Evolutionary conservation across 1,140 invertebrate genomes (phyloP).

Genomic region (Lineus longissimus): DNA sequence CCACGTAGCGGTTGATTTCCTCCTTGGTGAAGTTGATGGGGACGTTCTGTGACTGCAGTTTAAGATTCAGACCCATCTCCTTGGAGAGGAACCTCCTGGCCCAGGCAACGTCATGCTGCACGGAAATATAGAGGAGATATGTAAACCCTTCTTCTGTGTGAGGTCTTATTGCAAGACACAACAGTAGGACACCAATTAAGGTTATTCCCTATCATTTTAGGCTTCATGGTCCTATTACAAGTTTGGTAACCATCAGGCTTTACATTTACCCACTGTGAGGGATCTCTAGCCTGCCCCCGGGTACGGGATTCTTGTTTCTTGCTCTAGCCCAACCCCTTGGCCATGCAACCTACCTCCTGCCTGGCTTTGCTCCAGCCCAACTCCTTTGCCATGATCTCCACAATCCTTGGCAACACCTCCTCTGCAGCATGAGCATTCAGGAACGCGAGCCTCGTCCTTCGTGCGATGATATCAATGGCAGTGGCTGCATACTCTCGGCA

Average conservation of each 20-base stretch:
- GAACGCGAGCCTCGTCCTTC: conserved; percentile 88
- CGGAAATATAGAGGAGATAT: background rate
- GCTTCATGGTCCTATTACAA: no score
- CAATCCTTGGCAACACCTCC: conserved; percentile 86
- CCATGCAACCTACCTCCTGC: conserved; percentile 40
- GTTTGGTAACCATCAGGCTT: no score
- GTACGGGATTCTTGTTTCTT: no score
- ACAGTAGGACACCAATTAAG: background rate
- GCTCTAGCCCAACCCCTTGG: no score
- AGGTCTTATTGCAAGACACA: no score
- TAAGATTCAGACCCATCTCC: conserved; percentile 97
- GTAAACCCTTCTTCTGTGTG: no score
- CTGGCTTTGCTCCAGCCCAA: conserved; percentile 82
- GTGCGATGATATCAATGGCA: conserved; percentile 93
- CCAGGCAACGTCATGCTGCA: conserved; percentile 41
- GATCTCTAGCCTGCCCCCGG: no score
- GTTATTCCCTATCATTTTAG: no score
- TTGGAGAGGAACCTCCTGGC: conserved; percentile 65
- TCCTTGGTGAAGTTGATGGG: conserved; percentile 91
- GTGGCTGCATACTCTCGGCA: conserved; percentile 93
- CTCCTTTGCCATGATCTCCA: conserved; percentile 96
- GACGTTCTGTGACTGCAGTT: conserved; percentile 63
- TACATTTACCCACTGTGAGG: no score
- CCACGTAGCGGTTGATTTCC: conserved; percentile 90
- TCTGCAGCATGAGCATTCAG: conserved; percentile 91